Percentiles rank a stretch among this genome's conserved stretches.
These are phyloP conservation scores for Myathropa florea DNA, from an alignment of 2,888 invertebrate genomes.

Conservation along the genomic window DNA sequence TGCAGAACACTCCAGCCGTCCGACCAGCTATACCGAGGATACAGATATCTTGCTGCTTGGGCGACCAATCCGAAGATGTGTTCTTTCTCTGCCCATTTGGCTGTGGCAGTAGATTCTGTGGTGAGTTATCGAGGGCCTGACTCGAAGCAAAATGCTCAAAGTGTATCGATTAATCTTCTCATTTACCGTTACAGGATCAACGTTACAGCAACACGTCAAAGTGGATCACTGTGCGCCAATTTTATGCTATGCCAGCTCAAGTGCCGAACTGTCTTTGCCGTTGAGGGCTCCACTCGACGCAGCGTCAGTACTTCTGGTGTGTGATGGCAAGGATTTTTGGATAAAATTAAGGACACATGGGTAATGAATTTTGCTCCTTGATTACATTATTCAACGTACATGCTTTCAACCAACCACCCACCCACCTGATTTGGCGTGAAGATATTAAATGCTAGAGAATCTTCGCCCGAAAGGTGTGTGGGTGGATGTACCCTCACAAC, in stretches of 20 bases:
- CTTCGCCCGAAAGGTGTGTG: background rate
- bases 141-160: background rate
- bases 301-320: slow-evolving; percentile 73
- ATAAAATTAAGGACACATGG: slow-evolving; percentile 73
- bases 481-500: background rate
- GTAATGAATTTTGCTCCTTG: slow-evolving; percentile 68
- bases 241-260: slow-evolving; percentile 72
- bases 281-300: slow-evolving; percentile 73
- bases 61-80: slow-evolving; percentile 10
- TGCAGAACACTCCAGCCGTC: slow-evolving; percentile 37
- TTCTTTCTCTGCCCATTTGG: slow-evolving; percentile 61
- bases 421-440: slow-evolving; percentile 16
- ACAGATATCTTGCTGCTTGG: slow-evolving; percentile 43
- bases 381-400: slow-evolving; percentile 39
- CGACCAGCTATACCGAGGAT: slow-evolving; percentile 33
- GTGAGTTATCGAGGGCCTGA: slow-evolving; percentile 45
- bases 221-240: slow-evolving; percentile 73
- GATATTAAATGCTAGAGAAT: no score
- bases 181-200: slow-evolving; percentile 65
- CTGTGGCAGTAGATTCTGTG: slow-evolving; percentile 65
- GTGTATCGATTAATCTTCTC: slow-evolving; percentile 30
- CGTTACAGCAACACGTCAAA: slow-evolving; percentile 73
- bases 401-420: background rate
- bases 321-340: slow-evolving; percentile 74
- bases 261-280: slow-evolving; percentile 74